Percentiles rank a stretch among this genome's conserved stretches.
These are phyloP conservation scores for Protophormia terraenovae DNA, from an alignment of 2,888 invertebrate species.

Conservation along the genomic window DNA sequence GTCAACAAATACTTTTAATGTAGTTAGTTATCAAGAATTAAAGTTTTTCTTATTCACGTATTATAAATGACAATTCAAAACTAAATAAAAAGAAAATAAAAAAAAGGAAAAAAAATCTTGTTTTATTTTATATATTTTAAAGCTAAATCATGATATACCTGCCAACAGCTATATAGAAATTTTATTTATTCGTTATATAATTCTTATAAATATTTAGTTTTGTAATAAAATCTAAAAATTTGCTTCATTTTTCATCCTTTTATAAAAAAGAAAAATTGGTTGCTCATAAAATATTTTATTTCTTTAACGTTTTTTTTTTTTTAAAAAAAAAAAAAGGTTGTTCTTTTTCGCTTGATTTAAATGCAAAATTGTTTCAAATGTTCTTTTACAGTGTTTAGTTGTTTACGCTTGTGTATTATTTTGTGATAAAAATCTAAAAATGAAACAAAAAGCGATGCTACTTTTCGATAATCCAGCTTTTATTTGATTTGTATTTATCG, in stretches of 20 bases:
- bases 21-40: conserved; percentile 1
- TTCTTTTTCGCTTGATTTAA: neutral
- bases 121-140: too few species aligned
- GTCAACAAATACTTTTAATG: neutral
- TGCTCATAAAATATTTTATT: conserved; percentile 10
- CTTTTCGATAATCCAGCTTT: neutral
- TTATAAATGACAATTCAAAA: neutral
- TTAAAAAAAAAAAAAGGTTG: too few species aligned
- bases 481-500: neutral
- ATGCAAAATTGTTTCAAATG: neutral
- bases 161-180: neutral
- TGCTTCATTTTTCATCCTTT: neutral
- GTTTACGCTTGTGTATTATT: neutral
- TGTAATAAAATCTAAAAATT: neutral
- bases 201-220: neutral
- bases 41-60: neutral
- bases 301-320: neutral
- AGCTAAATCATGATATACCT: neutral
- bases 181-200: neutral
- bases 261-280: too few species aligned
- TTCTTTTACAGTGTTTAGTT: neutral
- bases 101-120: too few species aligned
- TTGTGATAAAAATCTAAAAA: neutral
- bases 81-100: too few species aligned
- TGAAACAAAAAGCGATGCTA: neutral